Conservation (phyloP, 2,888 invertebrate species). For the Timema cristinae region DNA sequence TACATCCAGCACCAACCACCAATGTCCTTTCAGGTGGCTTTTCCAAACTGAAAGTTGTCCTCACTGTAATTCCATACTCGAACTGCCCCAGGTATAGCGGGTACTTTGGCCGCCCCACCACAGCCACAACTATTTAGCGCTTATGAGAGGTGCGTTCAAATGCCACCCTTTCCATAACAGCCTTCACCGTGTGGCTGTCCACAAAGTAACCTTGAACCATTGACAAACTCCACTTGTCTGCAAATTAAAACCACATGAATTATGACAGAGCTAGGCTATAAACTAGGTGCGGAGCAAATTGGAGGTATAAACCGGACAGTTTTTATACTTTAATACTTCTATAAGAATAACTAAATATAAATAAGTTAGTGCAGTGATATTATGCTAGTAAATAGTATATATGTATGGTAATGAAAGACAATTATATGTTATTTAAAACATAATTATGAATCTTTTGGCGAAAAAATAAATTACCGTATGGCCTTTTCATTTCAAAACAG, state of each 20-base stretch:
- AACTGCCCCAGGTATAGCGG: slow-evolving; percentile 82
- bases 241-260: slow-evolving; percentile 30
- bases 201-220: slow-evolving; percentile 74
- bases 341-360: no score
- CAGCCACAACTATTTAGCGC: slow-evolving; percentile 81
- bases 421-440: no score
- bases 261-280: no score
- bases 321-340: no score
- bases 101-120: slow-evolving; percentile 88
- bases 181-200: slow-evolving; percentile 71
- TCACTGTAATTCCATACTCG: slow-evolving; percentile 89
- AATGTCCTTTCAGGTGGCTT: slow-evolving; percentile 84
- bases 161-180: slow-evolving; percentile 69
- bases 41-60: slow-evolving; percentile 83
- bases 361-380: no score
- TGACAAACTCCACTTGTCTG: slow-evolving; percentile 83
- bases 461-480: no score
- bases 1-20: slow-evolving; percentile 88
- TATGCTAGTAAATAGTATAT: no score
- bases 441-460: no score
- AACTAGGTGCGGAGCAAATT: no score
- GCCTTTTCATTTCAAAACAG: no score
- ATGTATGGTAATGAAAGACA: no score
- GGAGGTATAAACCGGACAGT: no score
- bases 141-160: slow-evolving; percentile 66